phyloP scores from a whole-genome alignment of 2,797 vertebrate species.

The Pterois miles region DNA sequence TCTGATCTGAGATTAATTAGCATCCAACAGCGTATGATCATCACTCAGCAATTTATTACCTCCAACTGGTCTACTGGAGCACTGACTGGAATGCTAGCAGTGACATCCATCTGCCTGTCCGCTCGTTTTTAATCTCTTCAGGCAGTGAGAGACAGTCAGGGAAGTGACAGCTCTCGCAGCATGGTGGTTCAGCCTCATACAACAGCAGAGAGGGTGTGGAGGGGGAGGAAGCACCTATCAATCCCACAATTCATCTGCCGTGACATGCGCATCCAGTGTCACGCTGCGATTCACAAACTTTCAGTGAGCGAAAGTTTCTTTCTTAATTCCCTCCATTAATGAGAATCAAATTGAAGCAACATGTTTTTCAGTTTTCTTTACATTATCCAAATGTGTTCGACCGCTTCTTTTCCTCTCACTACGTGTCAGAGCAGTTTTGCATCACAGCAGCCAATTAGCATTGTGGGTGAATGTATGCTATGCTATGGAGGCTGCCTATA shows the following conservation, averaged over 20 bases:
- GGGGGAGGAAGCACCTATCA: conserved; percentile 29
- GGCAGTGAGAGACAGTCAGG: conserved; percentile 35
- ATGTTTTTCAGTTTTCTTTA: not conserved
- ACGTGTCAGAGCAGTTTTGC: conserved; percentile 17
- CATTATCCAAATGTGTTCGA: not conserved
- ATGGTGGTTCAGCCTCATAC: conserved; percentile 31
- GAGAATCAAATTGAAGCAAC: not conserved
- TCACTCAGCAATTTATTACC: conserved; percentile 47
- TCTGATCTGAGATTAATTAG: conserved; percentile 49
- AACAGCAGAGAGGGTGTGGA: conserved; percentile 18
- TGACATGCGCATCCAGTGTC: conserved; percentile 30
- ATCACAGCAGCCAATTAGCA: conserved; percentile 38
- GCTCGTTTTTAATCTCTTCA: conserved; percentile 60
- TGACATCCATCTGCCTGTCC: conserved; percentile 67
- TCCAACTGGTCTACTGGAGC: conserved; percentile 37
- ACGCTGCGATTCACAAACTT: conserved; percentile 3
- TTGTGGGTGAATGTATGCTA: not conserved
- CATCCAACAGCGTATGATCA: conserved; percentile 37
- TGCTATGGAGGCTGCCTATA: conserved; percentile 17
- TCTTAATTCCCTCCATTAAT: not conserved
- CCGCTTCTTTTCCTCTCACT: not conserved
- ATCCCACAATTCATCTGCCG: conserved; percentile 37
- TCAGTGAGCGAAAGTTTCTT: not conserved
- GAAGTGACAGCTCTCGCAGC: conserved; percentile 62
- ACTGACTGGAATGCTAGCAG: conserved; percentile 31